phyloP scores from a whole-genome alignment of 1,140 invertebrate species.

The Macrobrachium nipponense region DNA sequence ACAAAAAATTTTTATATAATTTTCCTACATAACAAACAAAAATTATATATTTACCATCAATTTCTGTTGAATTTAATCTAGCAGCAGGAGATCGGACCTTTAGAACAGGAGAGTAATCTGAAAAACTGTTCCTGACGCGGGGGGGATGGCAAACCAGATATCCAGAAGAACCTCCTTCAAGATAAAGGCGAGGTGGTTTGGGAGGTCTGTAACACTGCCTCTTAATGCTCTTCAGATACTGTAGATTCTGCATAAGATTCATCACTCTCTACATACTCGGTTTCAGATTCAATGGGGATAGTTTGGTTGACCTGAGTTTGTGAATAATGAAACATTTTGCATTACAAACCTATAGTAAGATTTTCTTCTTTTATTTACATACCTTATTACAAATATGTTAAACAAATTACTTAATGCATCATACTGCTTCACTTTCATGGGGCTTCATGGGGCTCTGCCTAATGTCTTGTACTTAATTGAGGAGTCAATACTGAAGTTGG shows the following conservation, averaged over 20 bases:
- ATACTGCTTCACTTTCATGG: too few species aligned
- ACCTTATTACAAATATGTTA: too few species aligned
- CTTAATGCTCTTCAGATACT: slow-evolving; percentile 27
- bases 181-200: slow-evolving; percentile 58
- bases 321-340: not conserved
- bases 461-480: too few species aligned
- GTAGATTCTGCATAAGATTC: slow-evolving; percentile 49
- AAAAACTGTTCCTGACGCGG: not conserved
- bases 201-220: slow-evolving; percentile 47
- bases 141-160: not conserved
- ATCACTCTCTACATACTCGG: slow-evolving; percentile 62
- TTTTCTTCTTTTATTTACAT: too few species aligned
- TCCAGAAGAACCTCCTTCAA: slow-evolving; percentile 9
- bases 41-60: not conserved
- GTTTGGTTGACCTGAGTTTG: slow-evolving; percentile 10
- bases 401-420: too few species aligned
- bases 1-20: too few species aligned
- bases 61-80: slow-evolving; percentile 41
- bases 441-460: too few species aligned
- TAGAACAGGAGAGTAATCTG: not conserved
- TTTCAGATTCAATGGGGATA: slow-evolving; percentile 45
- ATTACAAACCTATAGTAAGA: not conserved
- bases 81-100: not conserved
- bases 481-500: too few species aligned
- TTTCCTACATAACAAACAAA: not conserved